A percentile compares a stretch with the other conserved stretches of the same genome.
phyloP scores from a whole-genome alignment of 2,113 vertebrate species.

The Uropsilus gracilis region DNA sequence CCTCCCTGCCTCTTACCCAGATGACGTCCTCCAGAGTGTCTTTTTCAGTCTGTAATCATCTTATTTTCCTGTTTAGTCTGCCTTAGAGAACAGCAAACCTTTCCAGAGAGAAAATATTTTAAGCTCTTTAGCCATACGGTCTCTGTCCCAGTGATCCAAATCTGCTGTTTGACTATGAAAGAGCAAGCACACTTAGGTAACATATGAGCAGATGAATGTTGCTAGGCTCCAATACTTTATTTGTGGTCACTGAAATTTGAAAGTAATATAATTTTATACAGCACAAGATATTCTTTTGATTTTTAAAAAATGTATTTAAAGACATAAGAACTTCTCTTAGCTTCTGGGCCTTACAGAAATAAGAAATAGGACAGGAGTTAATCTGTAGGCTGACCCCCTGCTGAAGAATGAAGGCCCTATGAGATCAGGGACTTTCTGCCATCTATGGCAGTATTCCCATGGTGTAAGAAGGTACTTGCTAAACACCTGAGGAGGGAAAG shows the following conservation, averaged over 20 bases:
- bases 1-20: not conserved
- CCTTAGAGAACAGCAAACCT: not conserved
- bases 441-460: not conserved
- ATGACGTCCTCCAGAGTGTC: not conserved
- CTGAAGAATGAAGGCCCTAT: not conserved
- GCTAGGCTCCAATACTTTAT: not conserved
- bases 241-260: not conserved
- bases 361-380: not conserved
- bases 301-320: not conserved
- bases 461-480: not conserved
- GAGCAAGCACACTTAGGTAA: not conserved
- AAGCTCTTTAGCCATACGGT: not conserved
- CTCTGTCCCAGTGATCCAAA: not conserved
- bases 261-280: not conserved
- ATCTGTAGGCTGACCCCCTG: accelerated
- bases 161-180: not conserved
- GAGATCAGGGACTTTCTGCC: not conserved
- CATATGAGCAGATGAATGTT: not conserved
- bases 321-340: not conserved
- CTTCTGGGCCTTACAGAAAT: not conserved
- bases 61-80: not conserved
- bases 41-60: not conserved
- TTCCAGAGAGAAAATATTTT: not conserved
- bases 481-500: not conserved
- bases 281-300: not conserved